These are phyloP conservation scores for Artibeus jamaicensis DNA, from an alignment of 2,797 vertebrate genomes.

Conservation along the genomic window DNA sequence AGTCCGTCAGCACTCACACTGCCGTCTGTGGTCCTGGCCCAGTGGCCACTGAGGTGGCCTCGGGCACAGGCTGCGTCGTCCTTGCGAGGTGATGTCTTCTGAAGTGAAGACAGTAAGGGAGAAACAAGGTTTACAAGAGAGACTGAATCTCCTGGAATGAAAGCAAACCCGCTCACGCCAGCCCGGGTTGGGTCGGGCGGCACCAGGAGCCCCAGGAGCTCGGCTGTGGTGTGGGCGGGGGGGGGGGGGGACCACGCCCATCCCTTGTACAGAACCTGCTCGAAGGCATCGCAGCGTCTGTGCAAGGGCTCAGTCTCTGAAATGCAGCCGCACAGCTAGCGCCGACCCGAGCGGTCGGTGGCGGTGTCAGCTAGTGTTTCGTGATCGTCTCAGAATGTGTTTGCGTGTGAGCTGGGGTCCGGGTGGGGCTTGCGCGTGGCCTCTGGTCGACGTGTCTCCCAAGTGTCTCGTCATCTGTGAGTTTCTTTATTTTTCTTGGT, in stretches of 20 bases:
- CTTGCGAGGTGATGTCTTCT: not conserved
- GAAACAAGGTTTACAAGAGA: not conserved
- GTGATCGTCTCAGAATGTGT: not conserved
- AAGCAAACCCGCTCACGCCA: not conserved
- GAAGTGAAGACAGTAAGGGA: too few species aligned
- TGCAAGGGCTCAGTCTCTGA: not conserved
- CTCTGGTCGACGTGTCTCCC: not conserved
- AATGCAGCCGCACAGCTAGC: not conserved
- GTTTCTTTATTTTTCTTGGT: not conserved
- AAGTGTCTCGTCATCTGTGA: not conserved
- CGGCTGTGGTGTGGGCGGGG: too few species aligned
- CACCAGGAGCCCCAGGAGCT: too few species aligned
- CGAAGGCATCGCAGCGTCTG: not conserved
- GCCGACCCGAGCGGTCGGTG: too few species aligned
- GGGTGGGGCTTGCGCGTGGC: not conserved
- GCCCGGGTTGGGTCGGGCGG: too few species aligned
- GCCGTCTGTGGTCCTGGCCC: not conserved
- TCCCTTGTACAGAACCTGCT: too few species aligned
- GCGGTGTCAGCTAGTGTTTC: not conserved
- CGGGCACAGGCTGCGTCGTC: too few species aligned
- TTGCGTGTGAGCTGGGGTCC: not conserved
- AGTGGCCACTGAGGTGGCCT: not conserved
- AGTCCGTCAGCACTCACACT: not conserved
- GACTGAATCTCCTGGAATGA: not conserved
- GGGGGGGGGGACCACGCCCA: too few species aligned